phyloP scores from a whole-genome alignment of 2,888 invertebrate genomes.

The Leistus spinibarbis region DNA sequence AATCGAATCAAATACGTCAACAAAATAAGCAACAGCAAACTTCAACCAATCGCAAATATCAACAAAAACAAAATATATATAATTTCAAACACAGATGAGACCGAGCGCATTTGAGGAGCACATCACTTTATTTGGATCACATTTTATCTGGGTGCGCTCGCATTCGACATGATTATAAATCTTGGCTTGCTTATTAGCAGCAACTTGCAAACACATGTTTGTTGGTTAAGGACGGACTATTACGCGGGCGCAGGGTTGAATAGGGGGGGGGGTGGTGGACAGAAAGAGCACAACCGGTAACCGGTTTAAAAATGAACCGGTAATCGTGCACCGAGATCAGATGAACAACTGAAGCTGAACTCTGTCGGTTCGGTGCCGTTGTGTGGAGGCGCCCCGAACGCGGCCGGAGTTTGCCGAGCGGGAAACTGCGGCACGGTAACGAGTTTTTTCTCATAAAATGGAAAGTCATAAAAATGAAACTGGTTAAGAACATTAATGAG shows the following conservation, averaged over 20 bases:
- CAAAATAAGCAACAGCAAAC: neutral
- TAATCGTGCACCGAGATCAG: conserved; percentile 16
- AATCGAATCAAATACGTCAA: neutral
- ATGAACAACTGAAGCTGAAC: conserved; percentile 22
- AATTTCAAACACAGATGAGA: neutral
- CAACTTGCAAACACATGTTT: conserved; percentile 17
- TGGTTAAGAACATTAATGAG: conserved; percentile 24
- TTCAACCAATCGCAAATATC: neutral
- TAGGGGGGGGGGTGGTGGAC: neutral
- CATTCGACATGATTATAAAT: neutral
- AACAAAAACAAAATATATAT: neutral
- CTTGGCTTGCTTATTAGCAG: neutral
- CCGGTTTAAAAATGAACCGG: conserved; percentile 4
- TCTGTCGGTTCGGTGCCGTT: neutral
- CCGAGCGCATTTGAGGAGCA: neutral
- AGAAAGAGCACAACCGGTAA: conserved; percentile 25
- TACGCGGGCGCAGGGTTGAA: neutral
- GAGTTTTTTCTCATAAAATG: conserved; percentile 33
- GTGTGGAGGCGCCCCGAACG: conserved; percentile 7
- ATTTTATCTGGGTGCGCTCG: neutral
- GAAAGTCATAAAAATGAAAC: conserved; percentile 31
- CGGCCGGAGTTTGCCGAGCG: conserved; percentile 21
- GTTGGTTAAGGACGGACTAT: conserved; percentile 20
- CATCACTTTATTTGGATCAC: neutral
- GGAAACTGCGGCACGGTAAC: conserved; percentile 27